Percentiles rank a stretch among this genome's conserved stretches.
These are phyloP conservation scores for Mastomys natalensis DNA, from an alignment of 2,113 vertebrate species.

Conservation along the genomic window DNA sequence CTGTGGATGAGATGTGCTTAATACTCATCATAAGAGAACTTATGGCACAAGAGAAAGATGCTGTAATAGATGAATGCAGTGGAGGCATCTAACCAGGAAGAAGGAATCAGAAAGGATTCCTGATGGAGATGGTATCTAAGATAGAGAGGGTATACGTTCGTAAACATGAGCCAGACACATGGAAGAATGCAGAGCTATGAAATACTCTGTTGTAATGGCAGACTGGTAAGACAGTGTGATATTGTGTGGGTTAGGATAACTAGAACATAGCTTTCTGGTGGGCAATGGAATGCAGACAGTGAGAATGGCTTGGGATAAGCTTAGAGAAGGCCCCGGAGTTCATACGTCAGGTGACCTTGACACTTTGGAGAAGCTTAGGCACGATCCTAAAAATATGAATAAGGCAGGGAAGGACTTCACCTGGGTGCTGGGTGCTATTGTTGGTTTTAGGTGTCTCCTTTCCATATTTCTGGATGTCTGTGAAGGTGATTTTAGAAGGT, in stretches of 20 bases:
- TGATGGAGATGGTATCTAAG: neutral
- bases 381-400: neutral
- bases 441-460: neutral
- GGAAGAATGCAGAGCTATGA: neutral
- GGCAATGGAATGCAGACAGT: fast-evolving
- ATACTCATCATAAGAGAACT: neutral
- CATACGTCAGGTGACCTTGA: neutral
- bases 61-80: neutral
- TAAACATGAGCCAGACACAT: neutral
- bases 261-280: neutral
- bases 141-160: neutral
- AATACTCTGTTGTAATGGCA: neutral
- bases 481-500: neutral
- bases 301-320: neutral
- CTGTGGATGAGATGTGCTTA: fast-evolving
- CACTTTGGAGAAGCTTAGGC: neutral
- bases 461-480: neutral
- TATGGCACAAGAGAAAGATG: neutral
- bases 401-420: neutral
- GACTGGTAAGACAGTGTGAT: neutral
- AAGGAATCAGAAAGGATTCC: neutral
- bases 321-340: neutral
- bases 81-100: neutral
- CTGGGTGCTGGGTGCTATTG: neutral
- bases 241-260: neutral